Evolutionary conservation across 2,888 invertebrate genomes (phyloP).

Genomic region (Rhingia rostrata): DNA sequence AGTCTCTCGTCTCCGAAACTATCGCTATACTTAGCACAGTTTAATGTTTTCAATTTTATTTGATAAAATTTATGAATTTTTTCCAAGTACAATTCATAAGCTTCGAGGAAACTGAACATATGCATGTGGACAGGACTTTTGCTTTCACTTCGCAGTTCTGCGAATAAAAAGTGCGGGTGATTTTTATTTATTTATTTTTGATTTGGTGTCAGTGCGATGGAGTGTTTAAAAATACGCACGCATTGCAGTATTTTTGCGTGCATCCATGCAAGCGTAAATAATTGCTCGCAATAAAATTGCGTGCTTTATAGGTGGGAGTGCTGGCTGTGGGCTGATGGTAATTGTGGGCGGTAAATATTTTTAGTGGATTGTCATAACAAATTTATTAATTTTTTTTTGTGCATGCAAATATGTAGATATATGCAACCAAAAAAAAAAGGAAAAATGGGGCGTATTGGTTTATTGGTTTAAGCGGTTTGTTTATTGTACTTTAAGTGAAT

Average conservation of each 20-base stretch:
- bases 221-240: conserved; percentile 56
- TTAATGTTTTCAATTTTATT: conserved; percentile 23
- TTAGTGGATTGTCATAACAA: conserved; percentile 61
- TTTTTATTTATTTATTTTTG: conserved; percentile 7
- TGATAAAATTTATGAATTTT: conserved; percentile 44
- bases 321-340: not conserved
- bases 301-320: conserved; percentile 51
- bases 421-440: not conserved
- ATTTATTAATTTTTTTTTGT: conserved; percentile 11
- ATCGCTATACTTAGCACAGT: conserved; percentile 39
- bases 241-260: conserved; percentile 50
- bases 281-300: conserved; percentile 53
- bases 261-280: conserved; percentile 62
- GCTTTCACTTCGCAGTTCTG: conserved; percentile 33
- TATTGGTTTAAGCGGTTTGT: too few species aligned
- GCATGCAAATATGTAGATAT: not conserved
- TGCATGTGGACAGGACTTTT: conserved; percentile 32
- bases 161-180: not conserved
- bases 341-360: conserved; percentile 54
- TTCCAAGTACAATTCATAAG: conserved; percentile 50
- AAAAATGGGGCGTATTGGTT: too few species aligned
- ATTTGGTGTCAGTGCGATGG: conserved; percentile 41
- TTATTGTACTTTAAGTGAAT: too few species aligned
- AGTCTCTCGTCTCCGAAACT: conserved; percentile 30
- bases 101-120: conserved; percentile 17